Base-by-base conservation (phyloP, 2,113 vertebrate species). In the Probosciger aterrimus region DNA sequence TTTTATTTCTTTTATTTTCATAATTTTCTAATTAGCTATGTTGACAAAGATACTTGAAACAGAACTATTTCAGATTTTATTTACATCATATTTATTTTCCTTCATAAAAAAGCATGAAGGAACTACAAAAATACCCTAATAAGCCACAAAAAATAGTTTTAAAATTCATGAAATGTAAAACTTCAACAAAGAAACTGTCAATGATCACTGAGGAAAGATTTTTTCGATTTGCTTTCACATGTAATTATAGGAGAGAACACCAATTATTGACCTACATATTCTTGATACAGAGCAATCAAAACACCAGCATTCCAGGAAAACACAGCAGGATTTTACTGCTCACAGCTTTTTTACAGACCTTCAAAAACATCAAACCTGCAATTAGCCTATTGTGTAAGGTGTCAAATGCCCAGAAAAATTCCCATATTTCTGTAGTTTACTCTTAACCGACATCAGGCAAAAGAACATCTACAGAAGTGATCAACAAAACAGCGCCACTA, bases 31-130 rank as follows among this genome's bases (percentile, higher is more conserved):
- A 76, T 71, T 44, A 64, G 47, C 25, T 82, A 52, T 30, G 28
- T 69, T 73, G 52, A 86, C 50, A 92, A 68, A 60, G 74, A 87
- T 52, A 64, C 52, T 46, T 85, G 70, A 95, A 75, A 76, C 14
- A 16, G 17, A 92, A 77, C 18, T 63, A 55, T 83, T 86, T 80
- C 57, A 53, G 62, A 47, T 84, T 86, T 88, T 81, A 43, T 86
- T 88, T 81, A 43, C 47, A 47, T 81, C 6, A 6, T 12, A 6
- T 39, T 71, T 78, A 46, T 37, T 93, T 91, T 84, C 28, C 68
- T 78, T 75, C 62, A 55, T 33, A 39, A 64, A 82, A 76, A 76
- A 71, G 6, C 5, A 68, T 19, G 84, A 62, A 68, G 15, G 8
- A 89, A 53, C 14, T 17, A 84, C 14, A 89, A 76, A 82, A 55